Evolutionary conservation across 2,797 vertebrate species (phyloP), one percentile per base, ranked within the genome.

Genomic region (Catharus ustulatus): DNA sequence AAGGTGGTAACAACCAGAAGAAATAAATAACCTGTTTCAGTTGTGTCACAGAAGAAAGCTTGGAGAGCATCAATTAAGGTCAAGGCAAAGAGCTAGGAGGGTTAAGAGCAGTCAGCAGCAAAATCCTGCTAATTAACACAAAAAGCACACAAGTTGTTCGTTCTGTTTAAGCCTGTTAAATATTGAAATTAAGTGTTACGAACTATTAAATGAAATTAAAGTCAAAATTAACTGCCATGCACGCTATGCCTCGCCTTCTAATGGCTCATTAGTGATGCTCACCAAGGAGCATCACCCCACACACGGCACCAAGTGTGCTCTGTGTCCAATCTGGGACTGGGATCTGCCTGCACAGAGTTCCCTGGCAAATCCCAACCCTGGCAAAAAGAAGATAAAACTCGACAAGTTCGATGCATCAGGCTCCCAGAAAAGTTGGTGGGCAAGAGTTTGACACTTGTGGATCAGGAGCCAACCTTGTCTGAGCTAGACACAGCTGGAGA

Each of bases 121-220:
- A 92, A 95, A 97, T 74, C 89, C 48, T 92, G 84, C 72, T 81
- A 93, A 92, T 95, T 96, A 93, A 64, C 45, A 42, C 32, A 64
- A 84, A 78, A 93, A 93, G 59, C 9, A 1, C 75, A 80, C 67
- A 74, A 90, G 86, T 91, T 95, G 88, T 90, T 95, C 27, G 0
- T 79, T 84, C 86, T 82, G 78, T 83, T 95, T 89, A 79, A 96
- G 88, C 61, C 67, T 77, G 74, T 95, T 95, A 93, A 92, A 71
- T 84, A 92, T 45, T 52, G 52, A 90, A 77, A 95, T 95, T 76
- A 94, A 96, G 48, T 24, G 84, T 82, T 94, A 89, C 84, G 67
- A 95, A 92, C 92, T 93, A 84, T 92, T 95, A 94, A 95, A 84
- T 87, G 87, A 89, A 92, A 95, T 94, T 90, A 79, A 91, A 90